These are phyloP conservation scores for Bombylius discolor DNA, from an alignment of 2,888 invertebrate genomes.

Conservation along the genomic window DNA sequence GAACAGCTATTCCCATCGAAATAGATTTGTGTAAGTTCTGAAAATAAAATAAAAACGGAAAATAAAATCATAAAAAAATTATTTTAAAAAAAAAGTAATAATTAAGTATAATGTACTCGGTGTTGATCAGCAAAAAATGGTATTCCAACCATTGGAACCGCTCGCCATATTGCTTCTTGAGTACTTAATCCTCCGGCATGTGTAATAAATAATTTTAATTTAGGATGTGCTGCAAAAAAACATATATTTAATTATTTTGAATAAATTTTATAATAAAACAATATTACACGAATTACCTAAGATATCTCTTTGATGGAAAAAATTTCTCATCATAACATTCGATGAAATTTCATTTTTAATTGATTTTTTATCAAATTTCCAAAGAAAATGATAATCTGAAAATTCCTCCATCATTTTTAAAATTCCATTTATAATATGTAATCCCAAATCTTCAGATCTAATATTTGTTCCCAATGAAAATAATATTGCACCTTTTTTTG, in stretches of 20 bases:
- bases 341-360: no score
- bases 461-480: slow-evolving; percentile 29
- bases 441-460: slow-evolving; percentile 14
- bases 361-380: slow-evolving; percentile 24
- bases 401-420: slow-evolving; percentile 22
- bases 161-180: slow-evolving; percentile 26
- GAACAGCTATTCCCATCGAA: slow-evolving; percentile 14
- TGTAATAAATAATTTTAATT: slow-evolving; percentile 23
- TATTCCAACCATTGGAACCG: slow-evolving; percentile 26
- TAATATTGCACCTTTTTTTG: slow-evolving; percentile 25
- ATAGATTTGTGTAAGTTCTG: slow-evolving; percentile 8
- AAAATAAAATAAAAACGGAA: neutral
- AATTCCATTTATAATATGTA: slow-evolving; percentile 16
- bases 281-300: slow-evolving; percentile 23
- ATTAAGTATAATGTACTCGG: neutral
- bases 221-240: slow-evolving; percentile 18
- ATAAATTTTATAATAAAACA: neutral
- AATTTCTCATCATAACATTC: no score
- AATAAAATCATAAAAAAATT: no score
- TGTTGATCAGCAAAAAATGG: slow-evolving; percentile 25
- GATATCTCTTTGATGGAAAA: no score
- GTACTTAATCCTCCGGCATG: slow-evolving; percentile 27
- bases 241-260: neutral
- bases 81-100: no score
- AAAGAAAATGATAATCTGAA: slow-evolving; percentile 29